Evolutionary conservation across 64 coral and sea anemone species (phyloP), one percentile per base, ranked within the genome.

Genomic region (Anthopleura sola): DNA sequence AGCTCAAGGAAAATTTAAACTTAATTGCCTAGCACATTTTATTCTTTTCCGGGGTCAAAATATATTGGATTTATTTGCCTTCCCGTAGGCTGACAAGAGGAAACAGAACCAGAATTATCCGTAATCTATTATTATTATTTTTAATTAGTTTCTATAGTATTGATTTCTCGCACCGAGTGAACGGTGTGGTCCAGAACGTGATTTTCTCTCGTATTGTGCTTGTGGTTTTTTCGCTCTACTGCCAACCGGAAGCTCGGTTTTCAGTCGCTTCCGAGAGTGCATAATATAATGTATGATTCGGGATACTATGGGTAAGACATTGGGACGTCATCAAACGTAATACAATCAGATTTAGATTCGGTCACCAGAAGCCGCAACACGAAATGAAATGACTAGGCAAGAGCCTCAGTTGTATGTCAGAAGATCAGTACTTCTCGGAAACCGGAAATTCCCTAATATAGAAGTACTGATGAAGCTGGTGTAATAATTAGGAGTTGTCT

Each of bases 11-110:
- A 69, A 69, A 71, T 71, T 71, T n/a, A 26, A 62, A 26, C 8
- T 26, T 62, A 62, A 62, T 62, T 14, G 28, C 34, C 66, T 71
- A 15, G 3, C 29, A 16, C 29, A 32, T 71, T 71, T 26, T 66
- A 66, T 71, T 62, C 66, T 71, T 69, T 71, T 71, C 66, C 66
- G 66, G 66, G 66, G 66, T 71, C 66, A 71, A 71, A 71, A 71
- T 71, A 71, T 71, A 71, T 33, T 71, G n/a, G 66, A 71, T 31
- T 33, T 71, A 29, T 71, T 71, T 36, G 66, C 16, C 66, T 71
- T 34, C 66, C 66, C 29, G 66, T 34, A 31, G 11, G 28, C 29
- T 34, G 66, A 71, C 66, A 71, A 71, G 28, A 71, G 66, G 66
- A 71, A 71, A 71, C 29, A 71, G 66, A 34, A 0, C n/a, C 24